Conservation (phyloP, 2,888 invertebrate genomes). For the Priocnemis perturbator region DNA sequence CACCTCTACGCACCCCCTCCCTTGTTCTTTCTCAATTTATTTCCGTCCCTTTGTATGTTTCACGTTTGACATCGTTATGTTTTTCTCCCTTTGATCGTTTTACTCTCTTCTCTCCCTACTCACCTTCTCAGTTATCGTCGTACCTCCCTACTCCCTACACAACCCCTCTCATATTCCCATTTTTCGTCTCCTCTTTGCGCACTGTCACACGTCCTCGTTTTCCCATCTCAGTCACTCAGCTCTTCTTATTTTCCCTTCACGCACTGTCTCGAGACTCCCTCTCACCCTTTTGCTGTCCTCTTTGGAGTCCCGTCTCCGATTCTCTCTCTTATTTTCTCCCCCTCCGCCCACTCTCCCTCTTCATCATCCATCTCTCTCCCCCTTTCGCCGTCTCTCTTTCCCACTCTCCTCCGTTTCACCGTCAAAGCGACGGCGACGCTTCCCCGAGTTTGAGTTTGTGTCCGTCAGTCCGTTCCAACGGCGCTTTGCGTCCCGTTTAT, state of each 20-base stretch:
- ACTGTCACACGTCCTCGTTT: constrained; percentile 13
- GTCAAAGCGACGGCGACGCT: constrained; percentile 25
- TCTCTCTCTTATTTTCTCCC: not conserved
- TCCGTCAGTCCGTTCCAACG: constrained; percentile 18
- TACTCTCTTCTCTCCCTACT: not conserved
- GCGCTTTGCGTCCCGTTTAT: constrained; percentile 31
- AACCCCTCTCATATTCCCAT: too few relatives aligned
- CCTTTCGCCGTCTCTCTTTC: not conserved
- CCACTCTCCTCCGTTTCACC: not conserved
- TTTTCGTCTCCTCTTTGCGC: constrained; percentile 10
- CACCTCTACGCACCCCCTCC: not conserved
- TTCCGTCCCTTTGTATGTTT: constrained; percentile 1
- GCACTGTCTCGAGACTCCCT: too few relatives aligned
- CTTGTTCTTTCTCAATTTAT: constrained; percentile 1
- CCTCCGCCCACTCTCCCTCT: not conserved
- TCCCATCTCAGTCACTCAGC: not conserved
- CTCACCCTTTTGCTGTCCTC: too few relatives aligned
- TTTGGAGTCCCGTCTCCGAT: not conserved
- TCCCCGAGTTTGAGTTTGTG: not conserved
- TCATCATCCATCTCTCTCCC: not conserved
- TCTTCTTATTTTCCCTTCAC: too few relatives aligned
- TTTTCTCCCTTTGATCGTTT: constrained; percentile 4
- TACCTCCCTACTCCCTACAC: too few relatives aligned
- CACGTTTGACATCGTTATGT: not conserved
- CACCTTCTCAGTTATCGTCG: not conserved